Percentiles rank a stretch among this genome's conserved stretches.
phyloP scores from a whole-genome alignment of 2,113 vertebrate genomes.

The Sarotherodon lohbergeri region DNA sequence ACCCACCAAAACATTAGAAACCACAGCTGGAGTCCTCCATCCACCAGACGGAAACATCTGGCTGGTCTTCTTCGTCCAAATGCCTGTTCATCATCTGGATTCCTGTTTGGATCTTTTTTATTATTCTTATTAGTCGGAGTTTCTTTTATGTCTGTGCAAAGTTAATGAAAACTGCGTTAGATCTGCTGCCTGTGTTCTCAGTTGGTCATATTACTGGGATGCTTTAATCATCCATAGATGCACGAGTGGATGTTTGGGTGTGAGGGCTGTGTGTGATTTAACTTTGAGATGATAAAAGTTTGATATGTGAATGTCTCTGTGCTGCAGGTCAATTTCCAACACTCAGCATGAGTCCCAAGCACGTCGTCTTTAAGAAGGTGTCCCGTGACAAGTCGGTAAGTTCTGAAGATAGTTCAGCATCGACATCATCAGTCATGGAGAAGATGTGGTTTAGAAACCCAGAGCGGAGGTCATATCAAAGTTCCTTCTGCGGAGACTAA shows the following conservation, averaged over 20 bases:
- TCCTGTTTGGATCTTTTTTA: neutral
- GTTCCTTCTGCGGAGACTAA: neutral
- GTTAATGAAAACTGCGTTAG: neutral
- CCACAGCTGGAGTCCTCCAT: neutral
- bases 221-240: neutral
- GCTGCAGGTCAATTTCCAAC: neutral
- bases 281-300: neutral
- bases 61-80: no score
- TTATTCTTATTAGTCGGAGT: neutral
- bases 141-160: neutral
- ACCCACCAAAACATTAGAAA: accelerated
- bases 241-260: neutral
- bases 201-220: neutral
- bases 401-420: neutral
- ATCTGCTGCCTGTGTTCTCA: neutral
- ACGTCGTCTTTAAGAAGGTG: conserved; percentile 83
- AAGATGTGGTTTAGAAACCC: neutral
- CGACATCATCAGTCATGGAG: neutral
- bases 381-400: conserved; percentile 90
- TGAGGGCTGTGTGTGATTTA: neutral
- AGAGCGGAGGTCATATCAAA: neutral
- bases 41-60: neutral
- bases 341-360: conserved; percentile 65
- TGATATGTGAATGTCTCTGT: neutral
- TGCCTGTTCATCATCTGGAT: neutral